Conservation (phyloP, 2,113 vertebrate species). For the Zootoca vivipara region DNA sequence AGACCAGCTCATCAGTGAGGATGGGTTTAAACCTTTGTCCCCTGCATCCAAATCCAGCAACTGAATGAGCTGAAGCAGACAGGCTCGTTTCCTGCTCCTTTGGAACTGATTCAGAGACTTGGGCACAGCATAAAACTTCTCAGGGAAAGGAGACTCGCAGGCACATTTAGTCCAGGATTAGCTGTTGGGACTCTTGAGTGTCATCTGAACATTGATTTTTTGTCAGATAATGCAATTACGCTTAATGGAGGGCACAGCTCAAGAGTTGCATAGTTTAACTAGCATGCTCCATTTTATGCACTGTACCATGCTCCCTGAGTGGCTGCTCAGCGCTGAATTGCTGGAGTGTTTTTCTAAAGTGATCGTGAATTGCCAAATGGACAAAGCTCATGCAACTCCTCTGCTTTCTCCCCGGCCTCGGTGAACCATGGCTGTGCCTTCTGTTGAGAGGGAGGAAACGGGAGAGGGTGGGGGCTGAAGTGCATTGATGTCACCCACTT, state of each 20-base stretch:
- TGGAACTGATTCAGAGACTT: conserved; percentile 42
- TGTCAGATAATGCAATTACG: conserved; percentile 75
- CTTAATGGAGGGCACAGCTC: conserved; percentile 73
- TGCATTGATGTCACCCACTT: conserved; percentile 34
- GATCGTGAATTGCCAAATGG: conserved; percentile 35
- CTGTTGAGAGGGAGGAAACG: background rate
- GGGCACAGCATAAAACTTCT: conserved; percentile 59
- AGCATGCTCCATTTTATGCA: conserved; percentile 60
- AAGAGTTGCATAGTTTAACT: conserved; percentile 65
- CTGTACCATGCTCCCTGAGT: conserved; percentile 43
- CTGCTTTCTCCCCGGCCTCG: conserved; percentile 12
- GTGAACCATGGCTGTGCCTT: background rate
- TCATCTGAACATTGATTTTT: conserved; percentile 74
- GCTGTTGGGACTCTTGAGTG: conserved; percentile 71
- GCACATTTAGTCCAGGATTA: conserved; percentile 61
- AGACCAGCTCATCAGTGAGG: background rate
- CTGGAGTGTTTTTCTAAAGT: conserved; percentile 33
- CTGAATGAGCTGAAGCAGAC: background rate
- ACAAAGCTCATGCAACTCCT: conserved; percentile 33
- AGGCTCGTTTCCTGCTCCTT: conserved; percentile 10
- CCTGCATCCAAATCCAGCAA: background rate
- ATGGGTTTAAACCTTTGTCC: background rate
- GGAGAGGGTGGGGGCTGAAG: background rate
- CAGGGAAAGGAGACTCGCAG: conserved; percentile 59
- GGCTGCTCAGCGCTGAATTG: conserved; percentile 41